These are phyloP conservation scores for Riparia riparia DNA, from an alignment of 2,113 vertebrate species.

Conservation along the genomic window DNA sequence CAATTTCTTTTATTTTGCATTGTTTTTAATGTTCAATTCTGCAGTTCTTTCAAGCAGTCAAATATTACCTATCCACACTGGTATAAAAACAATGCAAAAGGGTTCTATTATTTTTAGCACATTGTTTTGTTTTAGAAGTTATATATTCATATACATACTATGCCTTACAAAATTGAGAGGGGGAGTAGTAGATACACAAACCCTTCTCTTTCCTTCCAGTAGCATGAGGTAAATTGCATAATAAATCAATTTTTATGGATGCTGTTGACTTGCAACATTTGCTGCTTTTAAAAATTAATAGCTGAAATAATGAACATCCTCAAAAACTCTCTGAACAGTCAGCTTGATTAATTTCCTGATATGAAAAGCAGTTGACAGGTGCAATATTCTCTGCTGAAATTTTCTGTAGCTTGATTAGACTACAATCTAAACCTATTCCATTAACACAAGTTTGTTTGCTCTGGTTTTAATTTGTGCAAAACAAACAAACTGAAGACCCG, in stretches of 20 bases:
- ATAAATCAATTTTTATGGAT: constrained; percentile 82
- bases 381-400: constrained; percentile 67
- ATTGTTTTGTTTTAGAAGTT: constrained; percentile 49
- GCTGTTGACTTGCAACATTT: constrained; percentile 81
- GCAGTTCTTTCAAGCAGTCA: constrained; percentile 24
- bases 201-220: constrained; percentile 56
- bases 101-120: constrained; percentile 46
- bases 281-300: constrained; percentile 83
- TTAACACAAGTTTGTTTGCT: neutral
- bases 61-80: neutral
- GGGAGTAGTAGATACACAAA: constrained; percentile 15
- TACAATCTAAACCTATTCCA: constrained; percentile 1
- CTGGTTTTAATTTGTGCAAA: constrained; percentile 58
- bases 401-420: constrained; percentile 28
- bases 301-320: constrained; percentile 82
- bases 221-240: constrained; percentile 71
- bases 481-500: neutral
- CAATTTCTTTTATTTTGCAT: constrained; percentile 42
- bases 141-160: neutral
- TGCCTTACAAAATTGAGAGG: constrained; percentile 22
- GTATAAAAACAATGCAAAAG: constrained; percentile 18
- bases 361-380: constrained; percentile 74
- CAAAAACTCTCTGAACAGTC: constrained; percentile 65
- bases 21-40: constrained; percentile 54
- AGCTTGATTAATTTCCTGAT: constrained; percentile 79